Percentiles rank a stretch among this genome's conserved stretches.
Evolutionary conservation across 2,113 vertebrate genomes (phyloP).

Genomic region (Amblyornis subalaris): DNA sequence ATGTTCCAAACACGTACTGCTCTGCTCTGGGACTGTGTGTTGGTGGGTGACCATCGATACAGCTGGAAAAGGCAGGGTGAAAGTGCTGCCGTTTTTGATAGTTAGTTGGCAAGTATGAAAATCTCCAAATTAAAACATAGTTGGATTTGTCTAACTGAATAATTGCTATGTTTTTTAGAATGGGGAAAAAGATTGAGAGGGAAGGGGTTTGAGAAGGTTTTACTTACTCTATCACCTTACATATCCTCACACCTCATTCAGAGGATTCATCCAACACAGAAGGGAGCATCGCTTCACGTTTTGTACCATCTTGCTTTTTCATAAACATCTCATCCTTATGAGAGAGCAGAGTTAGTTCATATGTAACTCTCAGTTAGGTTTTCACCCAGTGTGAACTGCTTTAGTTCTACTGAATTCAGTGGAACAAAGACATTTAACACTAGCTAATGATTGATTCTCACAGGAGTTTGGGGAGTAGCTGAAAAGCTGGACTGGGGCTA

Average conservation of each 20-base stretch:
- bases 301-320: background rate
- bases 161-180: background rate
- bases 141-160: background rate
- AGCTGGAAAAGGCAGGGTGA: background rate
- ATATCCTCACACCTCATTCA: background rate
- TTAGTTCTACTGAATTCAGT: background rate
- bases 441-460: background rate
- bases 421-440: background rate
- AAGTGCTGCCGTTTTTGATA: background rate
- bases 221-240: background rate
- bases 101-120: background rate
- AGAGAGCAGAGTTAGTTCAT: background rate
- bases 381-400: background rate
- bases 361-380: background rate
- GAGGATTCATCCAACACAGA: background rate
- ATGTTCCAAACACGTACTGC: background rate
- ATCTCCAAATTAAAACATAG: background rate
- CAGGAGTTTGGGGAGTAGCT: background rate
- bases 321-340: background rate
- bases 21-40: accelerated
- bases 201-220: background rate
- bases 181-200: background rate
- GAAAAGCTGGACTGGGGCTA: background rate
- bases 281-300: background rate
- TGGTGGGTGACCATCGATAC: background rate